Evolutionary conservation across 2,113 vertebrate species (phyloP).

Genomic region (Polyodon spathula): DNA sequence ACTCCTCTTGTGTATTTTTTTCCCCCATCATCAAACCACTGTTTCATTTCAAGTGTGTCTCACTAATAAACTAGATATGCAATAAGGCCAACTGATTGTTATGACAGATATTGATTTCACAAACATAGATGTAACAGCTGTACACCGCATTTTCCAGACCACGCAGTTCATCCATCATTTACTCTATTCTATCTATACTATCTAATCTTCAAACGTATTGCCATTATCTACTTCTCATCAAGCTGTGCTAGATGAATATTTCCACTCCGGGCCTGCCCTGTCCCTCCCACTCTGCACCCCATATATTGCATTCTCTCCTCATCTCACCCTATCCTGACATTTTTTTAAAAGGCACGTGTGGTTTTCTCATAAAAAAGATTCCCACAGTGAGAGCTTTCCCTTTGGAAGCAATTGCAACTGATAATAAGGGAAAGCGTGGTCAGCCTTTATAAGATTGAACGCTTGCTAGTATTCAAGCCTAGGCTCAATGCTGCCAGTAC

Average conservation of each 20-base stretch:
- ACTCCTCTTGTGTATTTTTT: no score
- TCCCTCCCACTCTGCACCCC: constrained; percentile 10
- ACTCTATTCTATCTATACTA: no score
- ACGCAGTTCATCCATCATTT: constrained; percentile 27
- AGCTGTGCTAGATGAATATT: constrained; percentile 28
- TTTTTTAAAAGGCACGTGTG: constrained; percentile 15
- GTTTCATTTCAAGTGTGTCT: not conserved
- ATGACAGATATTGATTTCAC: constrained; percentile 12
- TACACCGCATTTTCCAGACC: not conserved
- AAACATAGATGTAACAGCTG: constrained; percentile 20
- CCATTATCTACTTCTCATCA: constrained; percentile 21
- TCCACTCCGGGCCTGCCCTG: constrained; percentile 14
- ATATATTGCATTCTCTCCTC: not conserved
- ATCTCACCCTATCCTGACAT: constrained; percentile 13
- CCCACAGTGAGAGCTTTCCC: not conserved
- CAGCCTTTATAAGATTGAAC: not conserved
- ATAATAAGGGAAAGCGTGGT: not conserved
- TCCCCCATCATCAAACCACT: no score
- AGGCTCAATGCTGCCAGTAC: not conserved
- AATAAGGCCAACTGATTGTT: constrained; percentile 1
- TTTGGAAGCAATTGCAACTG: not conserved
- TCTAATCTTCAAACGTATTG: constrained; percentile 23
- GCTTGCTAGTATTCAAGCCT: not conserved
- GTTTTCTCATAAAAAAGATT: not conserved
- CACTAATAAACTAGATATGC: constrained; percentile 1